Conservation (phyloP, 2,888 invertebrate species). For the Ypsolopha sequella region DNA sequence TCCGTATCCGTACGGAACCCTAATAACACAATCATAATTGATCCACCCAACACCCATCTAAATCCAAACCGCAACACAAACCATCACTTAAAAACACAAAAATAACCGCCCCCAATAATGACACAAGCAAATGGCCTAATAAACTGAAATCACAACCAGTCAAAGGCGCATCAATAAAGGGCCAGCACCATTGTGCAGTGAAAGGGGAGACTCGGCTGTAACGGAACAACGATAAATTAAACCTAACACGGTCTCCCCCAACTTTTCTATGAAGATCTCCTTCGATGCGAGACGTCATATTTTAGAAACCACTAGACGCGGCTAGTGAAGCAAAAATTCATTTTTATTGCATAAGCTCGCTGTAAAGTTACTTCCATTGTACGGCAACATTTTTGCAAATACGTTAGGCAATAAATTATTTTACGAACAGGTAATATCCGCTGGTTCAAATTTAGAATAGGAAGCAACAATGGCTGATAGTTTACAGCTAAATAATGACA, state of each 20-base stretch:
- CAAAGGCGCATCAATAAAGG: slow-evolving; percentile 63
- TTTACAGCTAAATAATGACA: no score
- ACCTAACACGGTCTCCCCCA: slow-evolving; percentile 1
- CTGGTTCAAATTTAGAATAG: no score
- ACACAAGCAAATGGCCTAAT: slow-evolving; percentile 51
- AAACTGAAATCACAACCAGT: slow-evolving; percentile 61
- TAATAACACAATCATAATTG: neutral
- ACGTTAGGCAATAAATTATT: no score
- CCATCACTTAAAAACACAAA: slow-evolving; percentile 13
- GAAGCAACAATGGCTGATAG: no score
- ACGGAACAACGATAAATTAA: slow-evolving; percentile 46
- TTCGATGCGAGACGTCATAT: slow-evolving; percentile 10
- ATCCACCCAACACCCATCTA: neutral
- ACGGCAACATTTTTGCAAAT: slow-evolving; percentile 9
- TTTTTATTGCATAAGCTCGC: no score
- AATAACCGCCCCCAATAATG: slow-evolving; percentile 32
- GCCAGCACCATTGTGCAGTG: slow-evolving; percentile 14
- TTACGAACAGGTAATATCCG: no score
- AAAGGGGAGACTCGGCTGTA: slow-evolving; percentile 28
- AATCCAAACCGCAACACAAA: neutral
- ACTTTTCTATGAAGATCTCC: slow-evolving; percentile 20
- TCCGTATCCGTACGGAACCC: no score
- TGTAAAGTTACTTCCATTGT: no score
- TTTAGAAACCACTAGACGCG: slow-evolving; percentile 5
- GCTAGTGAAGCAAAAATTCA: no score